phyloP scores from a whole-genome alignment of 2,888 invertebrate species.

The Saturnia pavonia region DNA sequence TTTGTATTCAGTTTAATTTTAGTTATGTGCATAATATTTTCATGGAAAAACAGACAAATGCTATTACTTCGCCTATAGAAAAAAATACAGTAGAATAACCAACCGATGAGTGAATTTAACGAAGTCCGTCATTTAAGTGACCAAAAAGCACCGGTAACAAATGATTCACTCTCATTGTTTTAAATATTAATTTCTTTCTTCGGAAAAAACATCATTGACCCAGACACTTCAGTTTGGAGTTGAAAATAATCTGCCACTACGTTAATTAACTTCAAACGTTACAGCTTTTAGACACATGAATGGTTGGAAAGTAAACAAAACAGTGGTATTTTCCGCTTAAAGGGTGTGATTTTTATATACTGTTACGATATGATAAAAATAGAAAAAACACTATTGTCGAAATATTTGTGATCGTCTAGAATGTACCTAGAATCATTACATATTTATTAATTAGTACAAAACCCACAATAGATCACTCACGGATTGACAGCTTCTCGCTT shows the following conservation, averaged over 20 bases:
- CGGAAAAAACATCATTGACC: slow-evolving; percentile 11
- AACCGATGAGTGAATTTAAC: neutral
- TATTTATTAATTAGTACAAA: too few relatives aligned
- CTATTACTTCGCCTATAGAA: neutral
- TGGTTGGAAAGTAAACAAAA: neutral
- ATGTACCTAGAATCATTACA: too few relatives aligned
- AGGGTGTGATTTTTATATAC: too few relatives aligned
- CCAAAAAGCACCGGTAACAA: slow-evolving; percentile 45
- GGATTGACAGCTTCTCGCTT: too few relatives aligned
- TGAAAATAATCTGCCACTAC: neutral
- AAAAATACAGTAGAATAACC: too few relatives aligned
- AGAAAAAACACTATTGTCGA: too few relatives aligned
- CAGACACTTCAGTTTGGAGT: neutral
- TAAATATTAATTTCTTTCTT: slow-evolving; percentile 64
- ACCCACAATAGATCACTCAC: too few relatives aligned
- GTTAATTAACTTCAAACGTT: neutral
- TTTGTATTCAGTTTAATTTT: too few relatives aligned
- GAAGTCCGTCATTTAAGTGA: slow-evolving; percentile 34
- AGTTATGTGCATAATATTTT: too few relatives aligned
- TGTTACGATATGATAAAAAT: too few relatives aligned
- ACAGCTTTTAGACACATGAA: neutral
- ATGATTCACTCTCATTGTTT: slow-evolving; percentile 56
- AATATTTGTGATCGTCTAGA: too few relatives aligned
- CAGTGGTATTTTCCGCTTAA: too few relatives aligned
- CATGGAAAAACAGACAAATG: neutral